These are phyloP conservation scores for Lumbricus terrestris DNA, from an alignment of 2,888 invertebrate species.

Conservation along the genomic window DNA sequence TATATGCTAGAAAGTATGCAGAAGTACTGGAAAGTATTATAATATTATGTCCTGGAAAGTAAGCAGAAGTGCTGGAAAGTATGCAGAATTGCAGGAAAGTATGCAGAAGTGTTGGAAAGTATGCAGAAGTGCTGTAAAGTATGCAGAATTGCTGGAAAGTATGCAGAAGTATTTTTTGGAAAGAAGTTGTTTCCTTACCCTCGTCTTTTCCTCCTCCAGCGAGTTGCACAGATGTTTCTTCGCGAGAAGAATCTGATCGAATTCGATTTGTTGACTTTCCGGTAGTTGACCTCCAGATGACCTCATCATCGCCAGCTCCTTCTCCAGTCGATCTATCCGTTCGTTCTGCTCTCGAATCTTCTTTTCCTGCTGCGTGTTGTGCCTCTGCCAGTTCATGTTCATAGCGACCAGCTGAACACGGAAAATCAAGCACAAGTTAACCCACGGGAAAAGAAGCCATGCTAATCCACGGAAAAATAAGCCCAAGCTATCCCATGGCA, in stretches of 20 bases:
- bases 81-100: too few relatives aligned
- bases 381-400: constrained; percentile 11
- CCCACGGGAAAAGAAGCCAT: too few relatives aligned
- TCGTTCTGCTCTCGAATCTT: neutral
- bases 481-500: too few relatives aligned
- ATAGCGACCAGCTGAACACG: neutral
- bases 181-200: neutral
- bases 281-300: neutral
- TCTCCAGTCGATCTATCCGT: neutral
- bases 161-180: neutral
- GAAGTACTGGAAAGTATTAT: too few relatives aligned
- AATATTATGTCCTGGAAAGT: too few relatives aligned
- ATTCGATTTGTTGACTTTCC: constrained; percentile 4
- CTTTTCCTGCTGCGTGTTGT: neutral
- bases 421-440: neutral
- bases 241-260: neutral
- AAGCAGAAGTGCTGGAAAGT: too few relatives aligned
- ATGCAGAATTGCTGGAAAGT: too few relatives aligned
- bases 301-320: neutral
- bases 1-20: too few relatives aligned
- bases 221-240: neutral
- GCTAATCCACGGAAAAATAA: too few relatives aligned
- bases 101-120: too few relatives aligned
- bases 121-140: too few relatives aligned
- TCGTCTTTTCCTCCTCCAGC: neutral